Conservation (phyloP, 2,797 vertebrate genomes). For the Spondyliosoma cantharus region DNA sequence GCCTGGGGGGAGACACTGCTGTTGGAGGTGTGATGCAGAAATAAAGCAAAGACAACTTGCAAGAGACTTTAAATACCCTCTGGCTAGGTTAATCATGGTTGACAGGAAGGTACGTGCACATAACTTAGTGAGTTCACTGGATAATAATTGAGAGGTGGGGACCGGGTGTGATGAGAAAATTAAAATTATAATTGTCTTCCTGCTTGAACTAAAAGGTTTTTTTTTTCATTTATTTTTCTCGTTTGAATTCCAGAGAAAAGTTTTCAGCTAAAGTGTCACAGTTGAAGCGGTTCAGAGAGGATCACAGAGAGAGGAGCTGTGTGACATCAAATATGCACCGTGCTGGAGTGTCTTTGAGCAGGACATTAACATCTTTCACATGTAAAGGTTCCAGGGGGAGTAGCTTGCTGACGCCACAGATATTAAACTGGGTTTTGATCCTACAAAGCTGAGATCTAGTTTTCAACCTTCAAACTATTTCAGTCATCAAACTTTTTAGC, state of each 20-base stretch:
- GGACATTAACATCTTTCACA: slow-evolving; percentile 17
- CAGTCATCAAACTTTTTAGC: neutral
- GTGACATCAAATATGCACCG: neutral
- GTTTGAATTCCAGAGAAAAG: slow-evolving; percentile 32
- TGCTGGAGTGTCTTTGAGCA: slow-evolving; percentile 21
- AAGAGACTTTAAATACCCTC: slow-evolving; percentile 29
- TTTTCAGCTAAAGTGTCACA: slow-evolving; percentile 14
- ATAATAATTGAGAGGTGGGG: slow-evolving; percentile 45
- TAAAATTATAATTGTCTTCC: slow-evolving; percentile 48
- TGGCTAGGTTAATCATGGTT: slow-evolving; percentile 41
- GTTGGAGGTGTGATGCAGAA: neutral
- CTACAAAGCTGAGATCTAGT: neutral
- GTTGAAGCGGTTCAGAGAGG: slow-evolving; percentile 2
- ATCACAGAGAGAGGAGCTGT: slow-evolving; percentile 1
- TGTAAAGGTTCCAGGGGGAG: slow-evolving; percentile 5
- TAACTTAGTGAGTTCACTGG: slow-evolving; percentile 39
- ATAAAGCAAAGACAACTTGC: slow-evolving; percentile 7
- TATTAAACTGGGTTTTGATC: slow-evolving; percentile 11
- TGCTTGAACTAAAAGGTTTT: slow-evolving; percentile 34
- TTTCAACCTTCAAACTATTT: neutral
- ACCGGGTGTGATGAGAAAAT: slow-evolving; percentile 48
- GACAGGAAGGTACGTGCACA: slow-evolving; percentile 38
- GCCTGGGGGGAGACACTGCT: slow-evolving; percentile 4
- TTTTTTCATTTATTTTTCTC: neutral
- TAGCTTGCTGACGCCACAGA: slow-evolving; percentile 1